phyloP scores from a whole-genome alignment of 35 echinoderm and acorn worm species.

The Ophiothrix spiculata region DNA sequence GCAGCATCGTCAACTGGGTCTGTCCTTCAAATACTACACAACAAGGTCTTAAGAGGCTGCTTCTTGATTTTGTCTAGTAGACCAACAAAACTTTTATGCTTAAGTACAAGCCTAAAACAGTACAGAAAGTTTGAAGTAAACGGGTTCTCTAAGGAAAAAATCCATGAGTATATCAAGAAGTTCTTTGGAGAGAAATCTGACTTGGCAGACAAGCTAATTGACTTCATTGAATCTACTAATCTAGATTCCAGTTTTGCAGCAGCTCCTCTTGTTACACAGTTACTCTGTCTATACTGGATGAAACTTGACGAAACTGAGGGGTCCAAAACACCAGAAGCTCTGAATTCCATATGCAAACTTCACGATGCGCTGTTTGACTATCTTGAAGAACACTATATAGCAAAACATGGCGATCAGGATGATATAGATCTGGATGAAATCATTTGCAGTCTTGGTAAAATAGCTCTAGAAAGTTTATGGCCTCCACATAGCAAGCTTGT shows the following conservation, averaged over 20 bases:
- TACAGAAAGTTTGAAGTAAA: constrained; percentile 36
- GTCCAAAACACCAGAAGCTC: neutral
- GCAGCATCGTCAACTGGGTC: constrained; percentile 21
- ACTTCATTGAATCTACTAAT: constrained; percentile 26
- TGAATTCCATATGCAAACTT: neutral
- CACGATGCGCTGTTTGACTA: neutral
- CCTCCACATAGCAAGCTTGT: constrained; percentile 6
- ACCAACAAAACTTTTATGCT: constrained; percentile 28
- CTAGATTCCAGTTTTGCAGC: constrained; percentile 16
- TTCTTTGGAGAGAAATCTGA: constrained; percentile 9
- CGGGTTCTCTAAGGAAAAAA: constrained; percentile 25
- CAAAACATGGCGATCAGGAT: neutral
- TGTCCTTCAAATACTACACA: constrained; percentile 32
- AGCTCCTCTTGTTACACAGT: neutral
- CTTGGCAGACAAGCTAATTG: constrained; percentile 3
- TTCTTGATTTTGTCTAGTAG: constrained; percentile 36
- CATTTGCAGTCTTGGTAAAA: neutral
- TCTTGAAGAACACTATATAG: neutral
- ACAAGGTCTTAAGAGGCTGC: constrained; percentile 10
- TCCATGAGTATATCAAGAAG: constrained; percentile 30
- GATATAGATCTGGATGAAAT: neutral
- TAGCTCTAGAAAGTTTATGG: neutral
- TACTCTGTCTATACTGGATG: neutral
- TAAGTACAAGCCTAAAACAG: constrained; percentile 1
- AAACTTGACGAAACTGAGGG: neutral